A percentile compares a stretch with the other conserved stretches of the same genome.
These are phyloP conservation scores for Peromyscus californicus DNA, from an alignment of 2,113 vertebrate species.

Conservation along the genomic window DNA sequence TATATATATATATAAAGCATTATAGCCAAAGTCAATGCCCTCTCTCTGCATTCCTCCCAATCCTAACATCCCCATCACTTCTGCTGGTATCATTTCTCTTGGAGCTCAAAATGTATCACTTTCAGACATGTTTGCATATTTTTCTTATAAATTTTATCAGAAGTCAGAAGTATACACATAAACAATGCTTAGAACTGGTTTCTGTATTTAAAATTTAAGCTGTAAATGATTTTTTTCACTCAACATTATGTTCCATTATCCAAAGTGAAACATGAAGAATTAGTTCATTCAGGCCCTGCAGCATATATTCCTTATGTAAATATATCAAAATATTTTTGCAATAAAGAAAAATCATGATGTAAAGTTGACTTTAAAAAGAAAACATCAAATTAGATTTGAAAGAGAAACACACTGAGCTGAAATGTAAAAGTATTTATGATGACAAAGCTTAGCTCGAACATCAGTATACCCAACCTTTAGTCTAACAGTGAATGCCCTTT, in stretches of 20 bases:
- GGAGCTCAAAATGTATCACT: not conserved
- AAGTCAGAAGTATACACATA: not conserved
- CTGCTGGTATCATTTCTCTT: not conserved
- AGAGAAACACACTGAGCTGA: slow-evolving; percentile 44
- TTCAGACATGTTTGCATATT: not conserved
- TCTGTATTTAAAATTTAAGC: slow-evolving; percentile 53
- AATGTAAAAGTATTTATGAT: not conserved
- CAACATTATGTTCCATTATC: slow-evolving; percentile 10
- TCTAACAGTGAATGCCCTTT: not conserved
- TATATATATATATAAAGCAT: not conserved
- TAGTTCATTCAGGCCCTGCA: not conserved
- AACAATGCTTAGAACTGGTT: not conserved
- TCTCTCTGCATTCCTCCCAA: not conserved
- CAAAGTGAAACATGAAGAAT: slow-evolving; percentile 20
- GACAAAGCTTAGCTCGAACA: not conserved
- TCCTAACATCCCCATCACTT: not conserved
- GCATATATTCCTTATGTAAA: not conserved
- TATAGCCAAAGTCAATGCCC: not conserved
- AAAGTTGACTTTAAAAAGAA: not conserved
- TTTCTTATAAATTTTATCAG: not conserved
- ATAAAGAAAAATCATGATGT: slow-evolving; percentile 35
- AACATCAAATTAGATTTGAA: slow-evolving; percentile 3
- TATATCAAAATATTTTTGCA: slow-evolving; percentile 23
- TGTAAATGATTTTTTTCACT: slow-evolving; percentile 41
- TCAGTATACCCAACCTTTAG: slow-evolving; percentile 23